Percentiles rank a stretch among this genome's conserved stretches.
phyloP scores from a whole-genome alignment of 2,888 invertebrate species.

The Cerastis rubricosa region DNA sequence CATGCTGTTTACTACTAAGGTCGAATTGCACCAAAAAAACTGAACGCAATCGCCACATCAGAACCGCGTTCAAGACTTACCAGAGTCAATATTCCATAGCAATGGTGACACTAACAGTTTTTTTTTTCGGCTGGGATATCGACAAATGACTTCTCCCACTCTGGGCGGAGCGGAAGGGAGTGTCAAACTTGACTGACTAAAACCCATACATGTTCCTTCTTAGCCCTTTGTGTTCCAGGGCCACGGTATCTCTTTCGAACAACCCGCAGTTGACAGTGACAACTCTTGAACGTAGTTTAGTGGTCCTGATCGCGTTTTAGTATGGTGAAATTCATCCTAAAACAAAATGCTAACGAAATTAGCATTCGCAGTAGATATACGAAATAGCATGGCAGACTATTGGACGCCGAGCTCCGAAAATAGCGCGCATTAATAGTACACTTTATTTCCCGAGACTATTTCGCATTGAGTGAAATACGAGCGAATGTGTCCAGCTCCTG shows the following conservation, averaged over 20 bases:
- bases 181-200: no score
- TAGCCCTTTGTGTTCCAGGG: no score
- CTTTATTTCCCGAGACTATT: slow-evolving; percentile 82
- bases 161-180: no score
- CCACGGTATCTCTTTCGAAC: no score
- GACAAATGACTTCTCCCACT: no score
- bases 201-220: no score
- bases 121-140: no score
- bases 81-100: background rate
- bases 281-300: background rate
- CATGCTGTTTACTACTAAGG: slow-evolving; percentile 27
- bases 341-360: slow-evolving; percentile 46
- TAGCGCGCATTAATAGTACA: slow-evolving; percentile 82
- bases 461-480: slow-evolving; percentile 85
- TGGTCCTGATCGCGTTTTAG: background rate
- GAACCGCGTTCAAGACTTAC: background rate
- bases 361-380: slow-evolving; percentile 44
- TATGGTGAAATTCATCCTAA: background rate
- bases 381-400: slow-evolving; percentile 77
- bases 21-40: background rate
- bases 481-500: slow-evolving; percentile 78
- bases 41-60: background rate
- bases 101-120: background rate
- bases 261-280: no score
- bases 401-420: slow-evolving; percentile 82